phyloP scores from a whole-genome alignment of 2,888 invertebrate genomes.

The Arctia plantaginis region DNA sequence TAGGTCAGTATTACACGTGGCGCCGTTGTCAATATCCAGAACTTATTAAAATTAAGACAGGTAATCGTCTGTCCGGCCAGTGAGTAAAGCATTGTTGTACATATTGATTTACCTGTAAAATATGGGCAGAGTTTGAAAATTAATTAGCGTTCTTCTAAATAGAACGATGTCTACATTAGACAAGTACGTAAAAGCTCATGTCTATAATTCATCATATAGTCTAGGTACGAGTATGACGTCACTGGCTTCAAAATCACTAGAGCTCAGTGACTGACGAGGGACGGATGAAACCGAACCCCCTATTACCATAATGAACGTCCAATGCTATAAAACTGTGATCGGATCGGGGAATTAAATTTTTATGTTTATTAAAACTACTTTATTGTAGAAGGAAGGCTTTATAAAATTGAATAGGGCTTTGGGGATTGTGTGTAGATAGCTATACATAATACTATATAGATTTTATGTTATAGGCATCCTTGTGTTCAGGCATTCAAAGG shows the following conservation, averaged over 20 bases:
- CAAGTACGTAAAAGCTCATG: background rate
- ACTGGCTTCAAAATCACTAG: slow-evolving; percentile 58
- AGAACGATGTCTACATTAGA: background rate
- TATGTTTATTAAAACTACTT: slow-evolving; percentile 6
- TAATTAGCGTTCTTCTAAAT: background rate
- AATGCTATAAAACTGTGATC: slow-evolving; percentile 73
- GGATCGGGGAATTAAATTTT: slow-evolving; percentile 44
- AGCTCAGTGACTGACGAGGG: slow-evolving; percentile 54
- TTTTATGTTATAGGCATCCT: background rate
- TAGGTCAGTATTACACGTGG: too few species aligned
- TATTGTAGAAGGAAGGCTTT: background rate
- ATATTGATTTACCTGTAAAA: too few species aligned
- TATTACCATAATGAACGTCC: slow-evolving; percentile 79
- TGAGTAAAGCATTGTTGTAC: too few species aligned
- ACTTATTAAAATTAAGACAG: too few species aligned
- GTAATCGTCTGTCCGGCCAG: too few species aligned
- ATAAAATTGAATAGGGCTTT: background rate
- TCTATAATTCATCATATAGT: background rate
- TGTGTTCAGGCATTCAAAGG: too few species aligned
- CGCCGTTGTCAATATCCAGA: too few species aligned
- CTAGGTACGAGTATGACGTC: slow-evolving; percentile 13
- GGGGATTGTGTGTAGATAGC: background rate
- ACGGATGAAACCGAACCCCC: slow-evolving; percentile 71
- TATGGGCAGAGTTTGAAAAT: too few species aligned
- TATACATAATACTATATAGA: background rate